Base-by-base conservation (phyloP, 2,888 invertebrate species). In the Chouioia cunea region DNA sequence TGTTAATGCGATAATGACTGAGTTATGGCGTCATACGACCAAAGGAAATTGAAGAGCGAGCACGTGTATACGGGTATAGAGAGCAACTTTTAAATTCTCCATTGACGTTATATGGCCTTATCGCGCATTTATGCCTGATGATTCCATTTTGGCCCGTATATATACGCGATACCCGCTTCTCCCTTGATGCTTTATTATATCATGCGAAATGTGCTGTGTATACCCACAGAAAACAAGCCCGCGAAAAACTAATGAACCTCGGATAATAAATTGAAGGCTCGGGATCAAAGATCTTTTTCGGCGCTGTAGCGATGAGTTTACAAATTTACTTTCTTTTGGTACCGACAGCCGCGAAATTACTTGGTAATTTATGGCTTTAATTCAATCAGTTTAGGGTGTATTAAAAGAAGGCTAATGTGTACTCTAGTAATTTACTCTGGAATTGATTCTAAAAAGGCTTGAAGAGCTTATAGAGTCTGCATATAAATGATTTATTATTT, bases 121-220 rank as follows among this genome's bases (percentile, higher is more conserved):
- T 71, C 66, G 54, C 14, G 46, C 52, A 58, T 72, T 72, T 69
- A 65, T 68, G 65, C 65, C 52, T 57, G 56, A 65, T 69, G 65
- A 65, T 27, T 72, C 57, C 50, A 36, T 54, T 65, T 36, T 3
- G 36, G 36, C 36, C 36, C 36, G 36, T 36, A 36, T 36, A n/a
- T n/a, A n/a, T n/a, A n/a, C n/a, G n/a, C n/a, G n/a, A n/a, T n/a
- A 36, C 36, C 36, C 36, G 36, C 36, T 36, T 36, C 36, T 36
- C 36, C 12, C 36, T 36, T 3, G 36, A 3, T 36, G 36, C 36
- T 36, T 36, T 36, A 36, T 36, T 36, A 8, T 36, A 12, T 36
- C 36, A 36, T 36, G 36, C 36, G 6, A 36, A 36, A 10, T 36
- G 12, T 6, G 36, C 10, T 36, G 36, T 36, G 36, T 3, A 36